Conservation (phyloP, 2,888 invertebrate species). For the Melolontha melolontha region DNA sequence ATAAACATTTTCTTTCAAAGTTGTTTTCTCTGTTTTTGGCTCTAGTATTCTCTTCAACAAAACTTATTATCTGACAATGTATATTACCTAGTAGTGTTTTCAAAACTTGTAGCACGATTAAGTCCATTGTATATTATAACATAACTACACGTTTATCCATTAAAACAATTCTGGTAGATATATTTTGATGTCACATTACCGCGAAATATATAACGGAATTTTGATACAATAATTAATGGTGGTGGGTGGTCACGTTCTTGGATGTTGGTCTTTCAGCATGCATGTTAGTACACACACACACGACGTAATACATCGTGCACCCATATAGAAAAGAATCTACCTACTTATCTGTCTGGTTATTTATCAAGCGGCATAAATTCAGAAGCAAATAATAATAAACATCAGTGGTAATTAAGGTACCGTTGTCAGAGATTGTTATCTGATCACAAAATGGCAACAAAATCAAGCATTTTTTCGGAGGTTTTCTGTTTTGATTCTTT, state of each 20-base stretch:
- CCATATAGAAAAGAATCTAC: conserved; percentile 20
- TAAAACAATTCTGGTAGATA: conserved; percentile 28
- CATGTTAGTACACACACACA: background rate
- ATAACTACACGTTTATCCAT: no score
- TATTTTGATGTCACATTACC: conserved; percentile 26
- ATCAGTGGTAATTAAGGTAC: conserved; percentile 29
- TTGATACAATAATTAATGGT: conserved; percentile 38
- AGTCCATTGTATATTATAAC: no score
- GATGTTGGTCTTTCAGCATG: conserved; percentile 30
- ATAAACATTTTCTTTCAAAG: no score
- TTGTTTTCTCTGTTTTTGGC: no score
- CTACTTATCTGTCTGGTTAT: conserved; percentile 10
- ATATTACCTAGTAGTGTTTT: no score
- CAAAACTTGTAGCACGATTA: no score
- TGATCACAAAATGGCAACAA: conserved; percentile 23
- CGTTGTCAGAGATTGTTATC: conserved; percentile 38
- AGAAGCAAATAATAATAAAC: conserved; percentile 37
- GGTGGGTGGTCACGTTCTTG: conserved; percentile 32
- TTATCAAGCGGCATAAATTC: conserved; percentile 30
- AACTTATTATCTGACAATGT: no score
- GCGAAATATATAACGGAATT: conserved; percentile 37
- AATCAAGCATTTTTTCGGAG: conserved; percentile 5
- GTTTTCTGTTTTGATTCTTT: no score
- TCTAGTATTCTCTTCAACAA: no score
- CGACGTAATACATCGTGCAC: conserved; percentile 5